Base-by-base conservation (phyloP, 2,797 vertebrate species). In the Delichon dasypus region DNA sequence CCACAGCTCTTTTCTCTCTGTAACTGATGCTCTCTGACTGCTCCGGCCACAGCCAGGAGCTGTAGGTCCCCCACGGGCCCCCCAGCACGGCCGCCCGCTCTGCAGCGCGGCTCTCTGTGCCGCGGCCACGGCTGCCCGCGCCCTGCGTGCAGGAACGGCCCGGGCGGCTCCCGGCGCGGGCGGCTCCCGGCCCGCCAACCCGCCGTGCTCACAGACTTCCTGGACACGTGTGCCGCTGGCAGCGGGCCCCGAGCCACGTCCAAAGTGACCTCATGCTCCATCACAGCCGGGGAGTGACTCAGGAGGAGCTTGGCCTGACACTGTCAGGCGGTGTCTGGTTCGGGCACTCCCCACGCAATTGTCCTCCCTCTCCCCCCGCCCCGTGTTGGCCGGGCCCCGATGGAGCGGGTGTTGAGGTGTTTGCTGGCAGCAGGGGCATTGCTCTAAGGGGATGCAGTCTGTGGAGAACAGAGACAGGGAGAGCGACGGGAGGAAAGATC, bases 291-390 rank as follows among this genome's bases (percentile, higher is more conserved):
- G 92, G 94, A 83, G 90, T 88, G 94, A 95, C 91, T 94, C 89
- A 84, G 92, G 94, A 94, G 92, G 88, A 88, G 89, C 65, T 36
- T 88, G 92, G 93, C 93, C 96, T 97, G 97, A 97, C 94, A 95
- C 96, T 21, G 96, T 95, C 97, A 96, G 97, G 95, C 96, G 0
- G 89, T 95, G 94, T 90, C 97, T 96, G 97, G 93, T 77, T 87
- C 95, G 1, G 81, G 72, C 78, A 70, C 81, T 54, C 83, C 62
- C 42, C 22, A 4, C 45, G 2, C 82, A 23, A 70, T 73, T 94
- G 94, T 94, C 21, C 65, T 88, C 71, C 51, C 60, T 84, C n/a
- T 77, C n/a, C 66, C 42, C 80, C 27, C 57, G 21, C 55, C 60
- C 58, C 11, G 1, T 0, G 2, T 2, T 36, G 66, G 66, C 83